Percentiles rank a stretch among this genome's conserved stretches.
Conservation (phyloP, 2,113 vertebrate genomes). For the Corapipo altera region DNA sequence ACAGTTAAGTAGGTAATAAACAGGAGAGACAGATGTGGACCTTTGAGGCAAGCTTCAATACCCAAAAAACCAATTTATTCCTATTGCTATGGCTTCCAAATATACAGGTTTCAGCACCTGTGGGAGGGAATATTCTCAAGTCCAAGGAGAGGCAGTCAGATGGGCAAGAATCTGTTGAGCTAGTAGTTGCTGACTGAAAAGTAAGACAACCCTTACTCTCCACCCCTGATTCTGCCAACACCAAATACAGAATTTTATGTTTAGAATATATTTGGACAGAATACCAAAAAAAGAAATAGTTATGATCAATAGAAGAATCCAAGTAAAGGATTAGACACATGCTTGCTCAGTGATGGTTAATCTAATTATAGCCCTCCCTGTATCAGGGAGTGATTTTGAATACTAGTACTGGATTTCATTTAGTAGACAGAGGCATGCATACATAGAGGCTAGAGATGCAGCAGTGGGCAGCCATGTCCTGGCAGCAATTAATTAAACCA, state of each 20-base stretch:
- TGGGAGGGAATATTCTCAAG: not conserved
- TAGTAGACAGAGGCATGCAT: not conserved
- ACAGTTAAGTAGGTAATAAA: constrained; percentile 21
- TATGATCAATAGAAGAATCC: not conserved
- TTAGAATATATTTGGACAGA: not conserved
- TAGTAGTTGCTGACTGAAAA: not conserved
- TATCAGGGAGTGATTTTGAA: not conserved
- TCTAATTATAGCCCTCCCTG: not conserved
- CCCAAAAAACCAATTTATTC: not conserved
- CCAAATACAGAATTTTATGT: not conserved
- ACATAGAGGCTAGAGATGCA: not conserved
- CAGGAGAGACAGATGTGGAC: not conserved
- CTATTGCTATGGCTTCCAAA: not conserved
- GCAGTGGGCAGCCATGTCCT: not conserved
- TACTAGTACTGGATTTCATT: not conserved
- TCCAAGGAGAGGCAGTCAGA: not conserved
- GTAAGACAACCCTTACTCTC: not conserved
- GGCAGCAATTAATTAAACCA: not conserved
- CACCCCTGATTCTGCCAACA: not conserved
- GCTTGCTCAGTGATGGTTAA: not conserved
- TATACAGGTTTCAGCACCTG: not conserved
- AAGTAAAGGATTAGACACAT: not conserved
- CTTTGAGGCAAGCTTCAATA: not conserved
- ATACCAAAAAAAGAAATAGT: not conserved
- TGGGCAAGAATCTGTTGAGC: not conserved